These are phyloP conservation scores for Sylvilagus bachmani DNA, from an alignment of 2,113 vertebrate genomes.

Conservation along the genomic window DNA sequence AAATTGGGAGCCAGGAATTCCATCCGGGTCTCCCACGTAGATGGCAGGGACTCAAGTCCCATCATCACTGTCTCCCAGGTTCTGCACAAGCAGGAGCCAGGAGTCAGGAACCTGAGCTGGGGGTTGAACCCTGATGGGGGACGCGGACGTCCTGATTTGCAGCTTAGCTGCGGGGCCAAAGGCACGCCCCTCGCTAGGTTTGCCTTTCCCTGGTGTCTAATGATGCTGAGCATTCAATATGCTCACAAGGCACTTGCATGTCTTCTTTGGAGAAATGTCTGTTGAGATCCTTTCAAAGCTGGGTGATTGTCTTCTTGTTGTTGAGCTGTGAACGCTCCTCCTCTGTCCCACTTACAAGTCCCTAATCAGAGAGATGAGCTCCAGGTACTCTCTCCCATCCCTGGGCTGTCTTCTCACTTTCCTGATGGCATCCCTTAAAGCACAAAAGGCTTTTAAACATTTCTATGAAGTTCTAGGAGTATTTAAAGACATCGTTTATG, in stretches of 20 bases:
- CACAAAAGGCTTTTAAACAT: background rate
- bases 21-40: too few species aligned
- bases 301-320: background rate
- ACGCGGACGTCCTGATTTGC: too few species aligned
- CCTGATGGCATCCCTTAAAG: constrained; percentile 15
- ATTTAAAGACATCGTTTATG: background rate
- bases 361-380: background rate
- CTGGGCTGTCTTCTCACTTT: background rate
- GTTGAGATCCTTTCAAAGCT: background rate
- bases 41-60: too few species aligned
- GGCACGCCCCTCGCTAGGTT: background rate
- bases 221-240: background rate
- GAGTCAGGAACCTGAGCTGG: too few species aligned
- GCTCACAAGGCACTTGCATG: background rate
- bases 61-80: too few species aligned
- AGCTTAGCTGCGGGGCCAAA: too few species aligned
- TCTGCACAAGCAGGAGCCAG: too few species aligned
- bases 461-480: background rate
- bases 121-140: too few species aligned
- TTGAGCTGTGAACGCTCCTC: background rate
- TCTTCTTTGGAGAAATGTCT: background rate
- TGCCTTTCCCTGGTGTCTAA: background rate
- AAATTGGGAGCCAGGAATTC: too few species aligned
- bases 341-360: background rate
- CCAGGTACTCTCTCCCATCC: background rate